Evolutionary conservation across 2,797 vertebrate species (phyloP), one percentile per base, ranked within the genome.

Genomic region (Girardinus metallicus): DNA sequence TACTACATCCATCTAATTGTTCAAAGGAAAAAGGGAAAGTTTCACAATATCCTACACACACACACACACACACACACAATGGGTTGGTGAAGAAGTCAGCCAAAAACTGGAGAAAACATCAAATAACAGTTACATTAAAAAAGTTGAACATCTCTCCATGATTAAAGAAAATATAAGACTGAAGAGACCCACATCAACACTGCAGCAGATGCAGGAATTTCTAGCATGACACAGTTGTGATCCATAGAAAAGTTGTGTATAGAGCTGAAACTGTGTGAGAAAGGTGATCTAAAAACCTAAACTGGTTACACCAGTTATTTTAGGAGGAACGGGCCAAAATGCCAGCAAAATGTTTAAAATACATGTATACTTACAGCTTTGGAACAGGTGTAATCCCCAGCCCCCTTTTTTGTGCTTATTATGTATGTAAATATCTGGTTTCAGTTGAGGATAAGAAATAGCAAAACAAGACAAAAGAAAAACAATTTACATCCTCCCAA

Each of bases 381-480:
- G 21, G 23, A 39, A 68, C 21, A 41, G 18, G 21, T 68, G 39
- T 12, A 10, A 66, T 13, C 0, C 10, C 12, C 41, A 10, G 5
- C 15, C 16, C 46, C 16, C 15, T 18, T 21, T 68, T 68, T 68
- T 43, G 5, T 5, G n/a, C 34, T 66, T 66, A 39, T 41, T 68
- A 39, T 70, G 12, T 15, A 70, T 44, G 41, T n/a, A 70, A 70
- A n/a, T 44, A 71, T 15, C 5, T n/a, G 11, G 41, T 44, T 71
- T 74, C 0, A 80, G 75, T 51, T 77, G n/a, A 76, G 64, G 29
- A 79, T 78, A 72, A 36, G 62, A 51, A 31, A 57, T 34, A 13
- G 43, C 18, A 53, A 68, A 73, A 43, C 29, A 31, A 64, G 29
- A 34, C 6, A 36, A 4, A 16, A 46, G 39, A 23, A 29, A 21